Evolutionary conservation across 2,113 vertebrate genomes (phyloP).

Genomic region (Mastomys coucha): DNA sequence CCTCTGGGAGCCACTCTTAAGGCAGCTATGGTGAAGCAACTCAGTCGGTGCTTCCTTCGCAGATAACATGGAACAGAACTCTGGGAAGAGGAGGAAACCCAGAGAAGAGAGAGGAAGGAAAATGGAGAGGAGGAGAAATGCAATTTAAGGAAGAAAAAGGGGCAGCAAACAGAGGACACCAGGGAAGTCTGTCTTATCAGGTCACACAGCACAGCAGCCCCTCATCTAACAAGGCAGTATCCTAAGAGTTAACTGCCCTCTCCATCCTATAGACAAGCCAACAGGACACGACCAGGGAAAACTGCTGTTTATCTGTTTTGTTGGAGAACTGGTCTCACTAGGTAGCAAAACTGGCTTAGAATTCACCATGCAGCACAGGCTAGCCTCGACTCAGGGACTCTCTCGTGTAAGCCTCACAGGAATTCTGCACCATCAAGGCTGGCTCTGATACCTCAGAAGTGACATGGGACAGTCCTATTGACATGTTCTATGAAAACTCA

Average conservation of each 20-base stretch:
- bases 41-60: neutral
- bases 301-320: neutral
- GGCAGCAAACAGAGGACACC: accelerated
- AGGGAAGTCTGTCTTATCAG: neutral
- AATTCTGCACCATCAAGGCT: neutral
- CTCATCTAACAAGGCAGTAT: neutral
- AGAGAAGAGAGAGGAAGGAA: neutral
- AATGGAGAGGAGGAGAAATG: neutral
- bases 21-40: neutral
- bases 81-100: no score
- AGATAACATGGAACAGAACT: neutral
- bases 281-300: neutral
- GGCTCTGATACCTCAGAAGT: neutral
- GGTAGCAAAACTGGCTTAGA: neutral
- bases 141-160: neutral
- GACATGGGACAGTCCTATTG: neutral
- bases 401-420: neutral
- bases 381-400: neutral
- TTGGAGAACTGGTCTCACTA: neutral
- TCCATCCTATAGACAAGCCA: neutral
- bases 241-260: neutral
- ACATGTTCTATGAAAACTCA: neutral
- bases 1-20: neutral
- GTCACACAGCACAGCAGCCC: neutral
- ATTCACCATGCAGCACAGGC: neutral